Percentiles rank a stretch among this genome's conserved stretches.
These are phyloP conservation scores for Tenualosa ilisha DNA, from an alignment of 2,797 vertebrate species.

Conservation along the genomic window DNA sequence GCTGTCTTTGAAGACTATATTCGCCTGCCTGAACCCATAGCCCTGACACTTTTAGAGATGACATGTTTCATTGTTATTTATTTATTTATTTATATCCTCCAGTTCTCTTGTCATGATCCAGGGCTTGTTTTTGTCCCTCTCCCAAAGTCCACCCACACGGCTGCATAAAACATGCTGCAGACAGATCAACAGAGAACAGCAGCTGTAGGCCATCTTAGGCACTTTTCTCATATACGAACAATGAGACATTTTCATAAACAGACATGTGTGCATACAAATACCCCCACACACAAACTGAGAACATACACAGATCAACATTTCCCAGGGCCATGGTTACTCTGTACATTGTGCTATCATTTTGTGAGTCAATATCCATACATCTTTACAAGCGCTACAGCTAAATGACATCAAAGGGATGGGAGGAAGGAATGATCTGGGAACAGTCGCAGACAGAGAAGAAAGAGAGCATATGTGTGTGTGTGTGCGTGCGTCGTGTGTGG, in stretches of 20 bases:
- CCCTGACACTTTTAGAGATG: constrained; percentile 20
- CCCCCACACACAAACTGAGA: background rate
- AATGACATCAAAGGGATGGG: background rate
- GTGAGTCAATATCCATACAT: background rate
- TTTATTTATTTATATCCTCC: background rate
- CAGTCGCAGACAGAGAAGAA: background rate
- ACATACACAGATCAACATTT: background rate
- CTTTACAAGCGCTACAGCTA: background rate
- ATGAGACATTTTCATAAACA: background rate
- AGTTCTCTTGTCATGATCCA: background rate
- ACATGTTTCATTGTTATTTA: constrained; percentile 22
- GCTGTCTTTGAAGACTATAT: constrained; percentile 28
- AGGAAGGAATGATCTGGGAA: background rate
- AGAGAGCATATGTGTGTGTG: too few relatives aligned
- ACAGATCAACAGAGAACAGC: background rate
- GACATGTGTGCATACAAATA: background rate
- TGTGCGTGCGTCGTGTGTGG: too few relatives aligned
- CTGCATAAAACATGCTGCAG: background rate
- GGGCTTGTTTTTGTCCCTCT: background rate
- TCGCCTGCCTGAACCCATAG: constrained; percentile 26
- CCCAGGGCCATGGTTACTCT: background rate
- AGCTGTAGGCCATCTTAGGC: background rate
- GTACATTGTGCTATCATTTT: background rate
- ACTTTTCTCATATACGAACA: background rate
- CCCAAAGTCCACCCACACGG: background rate